A percentile compares a stretch with the other conserved stretches of the same genome.
Conservation (phyloP, 2,113 vertebrate genomes). For the Gasterosteus aculeatus region DNA sequence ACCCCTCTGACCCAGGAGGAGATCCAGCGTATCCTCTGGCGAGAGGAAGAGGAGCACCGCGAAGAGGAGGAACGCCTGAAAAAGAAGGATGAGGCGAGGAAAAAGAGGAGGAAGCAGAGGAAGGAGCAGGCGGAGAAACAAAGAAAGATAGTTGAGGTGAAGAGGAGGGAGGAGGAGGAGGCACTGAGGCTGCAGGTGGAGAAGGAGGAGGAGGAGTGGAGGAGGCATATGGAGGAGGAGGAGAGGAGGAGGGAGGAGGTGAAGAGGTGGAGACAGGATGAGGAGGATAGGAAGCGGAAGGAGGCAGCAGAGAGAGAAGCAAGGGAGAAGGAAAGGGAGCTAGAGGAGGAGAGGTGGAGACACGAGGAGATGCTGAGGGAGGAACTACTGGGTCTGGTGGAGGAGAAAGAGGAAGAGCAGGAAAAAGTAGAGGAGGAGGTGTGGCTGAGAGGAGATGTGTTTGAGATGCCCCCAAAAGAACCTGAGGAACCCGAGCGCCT, state of each 20-base stretch:
- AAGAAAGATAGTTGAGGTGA: constrained; percentile 62
- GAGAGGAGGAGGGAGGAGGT: constrained; percentile 43
- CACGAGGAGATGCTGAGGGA: constrained; percentile 53
- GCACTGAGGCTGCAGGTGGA: constrained; percentile 55
- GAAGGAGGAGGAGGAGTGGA: constrained; percentile 53
- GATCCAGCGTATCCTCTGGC: constrained; percentile 65
- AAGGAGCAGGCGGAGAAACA: constrained; percentile 70
- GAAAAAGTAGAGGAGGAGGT: constrained; percentile 58
- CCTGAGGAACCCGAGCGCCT: constrained; percentile 43
- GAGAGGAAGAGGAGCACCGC: constrained; percentile 66
- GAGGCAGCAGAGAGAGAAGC: constrained; percentile 43
- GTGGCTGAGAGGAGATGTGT: constrained; percentile 82
- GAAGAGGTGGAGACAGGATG: constrained; percentile 23
- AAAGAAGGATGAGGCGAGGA: constrained; percentile 68
- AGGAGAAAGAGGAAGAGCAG: constrained; percentile 39
- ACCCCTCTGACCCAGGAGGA: constrained; percentile 57
- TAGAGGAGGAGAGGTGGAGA: constrained; percentile 55
- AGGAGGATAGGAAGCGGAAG: constrained; percentile 48
- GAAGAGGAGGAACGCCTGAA: constrained; percentile 67
- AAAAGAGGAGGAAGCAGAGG: constrained; percentile 70
- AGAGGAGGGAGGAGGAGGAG: constrained; percentile 66
- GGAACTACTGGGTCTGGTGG: constrained; percentile 41
- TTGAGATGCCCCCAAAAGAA: constrained; percentile 74
- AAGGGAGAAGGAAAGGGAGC: constrained; percentile 56
- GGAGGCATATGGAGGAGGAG: constrained; percentile 47